A percentile compares a stretch with the other conserved stretches of the same genome.
These are phyloP conservation scores for Aphelenchoides avenae DNA, from an alignment of 1,140 invertebrate species.

Conservation along the genomic window DNA sequence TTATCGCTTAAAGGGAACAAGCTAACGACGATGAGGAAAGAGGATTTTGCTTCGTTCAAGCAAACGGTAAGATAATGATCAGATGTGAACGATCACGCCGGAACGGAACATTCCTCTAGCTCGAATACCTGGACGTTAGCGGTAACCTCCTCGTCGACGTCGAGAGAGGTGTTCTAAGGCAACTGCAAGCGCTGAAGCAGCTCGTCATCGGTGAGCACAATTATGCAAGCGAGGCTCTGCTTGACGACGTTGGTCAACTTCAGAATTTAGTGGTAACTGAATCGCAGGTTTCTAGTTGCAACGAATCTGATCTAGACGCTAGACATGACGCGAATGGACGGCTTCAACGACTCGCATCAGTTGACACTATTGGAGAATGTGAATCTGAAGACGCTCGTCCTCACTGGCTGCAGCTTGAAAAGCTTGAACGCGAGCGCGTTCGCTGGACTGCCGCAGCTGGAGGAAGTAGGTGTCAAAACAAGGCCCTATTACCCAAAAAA, in stretches of 20 bases:
- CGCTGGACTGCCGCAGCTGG: conserved; percentile 10
- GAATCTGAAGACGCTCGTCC: conserved; percentile 25
- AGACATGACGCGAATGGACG: conserved; percentile 41
- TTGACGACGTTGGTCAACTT: conserved; percentile 32
- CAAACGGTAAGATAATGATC: conserved; percentile 2
- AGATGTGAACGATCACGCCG: too few species aligned
- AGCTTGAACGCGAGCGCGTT: conserved; percentile 18
- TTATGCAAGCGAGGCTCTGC: conserved; percentile 35
- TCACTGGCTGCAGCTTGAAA: conserved; percentile 34
- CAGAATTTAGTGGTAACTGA: conserved; percentile 22
- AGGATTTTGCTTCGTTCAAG: conserved; percentile 10
- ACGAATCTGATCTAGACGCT: conserved; percentile 21
- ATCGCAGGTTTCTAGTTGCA: background rate
- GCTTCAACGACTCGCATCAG: conserved; percentile 16
- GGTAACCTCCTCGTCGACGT: conserved; percentile 40
- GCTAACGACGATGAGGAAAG: conserved; percentile 17
- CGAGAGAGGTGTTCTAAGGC: conserved; percentile 29
- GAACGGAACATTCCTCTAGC: conserved; percentile 40
- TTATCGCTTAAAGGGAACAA: conserved; percentile 29
- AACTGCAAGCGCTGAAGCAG: conserved; percentile 30
- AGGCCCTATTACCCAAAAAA: conserved; percentile 25
- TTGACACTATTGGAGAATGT: conserved; percentile 19
- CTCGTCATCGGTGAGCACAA: conserved; percentile 49
- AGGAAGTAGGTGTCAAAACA: too few species aligned
- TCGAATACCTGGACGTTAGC: conserved; percentile 38